phyloP scores from a whole-genome alignment of 2,888 invertebrate genomes.

The Drosophila birchii region DNA sequence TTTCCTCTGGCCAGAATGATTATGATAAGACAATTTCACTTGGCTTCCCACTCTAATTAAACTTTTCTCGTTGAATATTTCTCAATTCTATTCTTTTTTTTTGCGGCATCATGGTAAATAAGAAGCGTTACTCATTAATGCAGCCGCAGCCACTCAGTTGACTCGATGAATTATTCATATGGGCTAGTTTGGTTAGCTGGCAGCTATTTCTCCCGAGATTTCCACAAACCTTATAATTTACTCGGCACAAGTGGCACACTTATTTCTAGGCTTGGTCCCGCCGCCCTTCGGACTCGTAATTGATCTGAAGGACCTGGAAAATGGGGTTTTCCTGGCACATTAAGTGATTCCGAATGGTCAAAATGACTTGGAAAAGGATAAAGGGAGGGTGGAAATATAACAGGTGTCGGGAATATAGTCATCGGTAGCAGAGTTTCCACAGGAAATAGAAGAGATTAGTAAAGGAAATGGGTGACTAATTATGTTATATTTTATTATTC shows the following conservation, averaged over 20 bases:
- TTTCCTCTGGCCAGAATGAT: conserved; percentile 48
- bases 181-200: conserved; percentile 49
- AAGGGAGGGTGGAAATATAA: conserved; percentile 37
- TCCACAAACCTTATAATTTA: conserved; percentile 56
- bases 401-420: conserved; percentile 52
- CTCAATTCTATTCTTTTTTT: conserved; percentile 50
- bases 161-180: conserved; percentile 74
- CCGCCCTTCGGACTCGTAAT: conserved; percentile 41
- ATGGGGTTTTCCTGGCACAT: conserved; percentile 40
- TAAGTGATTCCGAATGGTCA: conserved; percentile 66
- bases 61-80: conserved; percentile 51
- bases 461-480: neutral
- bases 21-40: conserved; percentile 80
- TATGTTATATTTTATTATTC: neutral
- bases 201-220: conserved; percentile 15
- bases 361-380: conserved; percentile 53
- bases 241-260: conserved; percentile 72
- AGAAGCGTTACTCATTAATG: conserved; percentile 77
- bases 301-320: conserved; percentile 59
- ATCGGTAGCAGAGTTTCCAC: conserved; percentile 2
- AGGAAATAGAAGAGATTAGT: conserved; percentile 10
- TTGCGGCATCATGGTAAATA: conserved; percentile 77
- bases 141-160: conserved; percentile 52
- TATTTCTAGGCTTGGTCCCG: conserved; percentile 33
- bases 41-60: conserved; percentile 71